Base-by-base conservation (phyloP, 2,888 invertebrate species). In the Ichneumoninae sp. region DNA sequence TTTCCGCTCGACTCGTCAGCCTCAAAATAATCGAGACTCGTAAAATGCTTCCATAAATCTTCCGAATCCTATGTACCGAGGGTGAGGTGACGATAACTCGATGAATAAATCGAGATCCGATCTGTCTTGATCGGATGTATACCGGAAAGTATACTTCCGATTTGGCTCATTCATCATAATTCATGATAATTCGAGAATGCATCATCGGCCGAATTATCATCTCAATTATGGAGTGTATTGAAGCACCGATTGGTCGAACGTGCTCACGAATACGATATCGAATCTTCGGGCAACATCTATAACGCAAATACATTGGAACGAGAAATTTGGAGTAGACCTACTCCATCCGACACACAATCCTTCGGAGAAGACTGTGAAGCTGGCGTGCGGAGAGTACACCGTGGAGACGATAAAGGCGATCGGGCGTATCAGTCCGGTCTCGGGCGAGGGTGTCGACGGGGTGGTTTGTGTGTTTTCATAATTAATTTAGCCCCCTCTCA, bases 1-100 rank as follows among this genome's bases (percentile, higher is more conserved):
- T 92, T 92, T 90, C 86, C 87, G 86, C 85, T 83, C 68, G 79
- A 78, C 86, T 81, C 82, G 84, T 84, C 83, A 81, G 81, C 65
- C 80, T 63, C 44, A 73, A 80, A 86, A 87, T 87, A 86, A 87
- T 87, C 86, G 78, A 82, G 71, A 60, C 78, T 85, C 80, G 83
- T 76, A 63, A 85, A 47, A 83, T 77, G 36, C 73, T 69, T 74
- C 66, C 81, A 54, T 66, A 75, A 84, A 81, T 81, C 60, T 66
- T 81, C 50, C 40, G 26, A 26, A n/a, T 19, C 65, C 40, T 16
- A n/a, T 44, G 54, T 8, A 30, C 26, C 6, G 26, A 16, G 54
- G 75, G 54, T 70, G n/a, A 65, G 73, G 54, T 40, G 63, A 69
- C n/a, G 63, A 71, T 36, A 40, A 70, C 47, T 33, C 70, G 52